Evolutionary conservation across 2,888 invertebrate genomes (phyloP).

Genomic region (Tenthredo amoena): DNA sequence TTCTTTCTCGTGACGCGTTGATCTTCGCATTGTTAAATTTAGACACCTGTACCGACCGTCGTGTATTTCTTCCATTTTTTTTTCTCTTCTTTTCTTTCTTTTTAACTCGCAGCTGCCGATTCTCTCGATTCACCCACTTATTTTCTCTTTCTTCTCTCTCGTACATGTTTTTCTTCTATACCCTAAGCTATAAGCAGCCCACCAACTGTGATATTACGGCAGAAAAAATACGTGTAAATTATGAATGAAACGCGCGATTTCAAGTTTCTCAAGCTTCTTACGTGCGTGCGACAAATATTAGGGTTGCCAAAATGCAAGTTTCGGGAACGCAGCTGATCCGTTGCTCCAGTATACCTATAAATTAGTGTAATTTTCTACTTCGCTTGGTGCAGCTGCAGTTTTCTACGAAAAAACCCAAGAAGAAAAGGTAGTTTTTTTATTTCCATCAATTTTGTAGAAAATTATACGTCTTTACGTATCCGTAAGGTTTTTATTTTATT

Average conservation of each 20-base stretch:
- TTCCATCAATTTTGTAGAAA: neutral
- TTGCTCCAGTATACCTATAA: neutral
- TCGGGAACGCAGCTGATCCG: neutral
- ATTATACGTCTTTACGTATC: neutral
- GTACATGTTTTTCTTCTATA: neutral
- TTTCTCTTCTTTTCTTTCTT: neutral
- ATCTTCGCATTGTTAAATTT: neutral
- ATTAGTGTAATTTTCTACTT: slow-evolving; percentile 20
- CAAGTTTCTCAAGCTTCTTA: neutral
- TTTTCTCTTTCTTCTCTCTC: neutral
- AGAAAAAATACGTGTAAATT: neutral
- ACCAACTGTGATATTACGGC: neutral
- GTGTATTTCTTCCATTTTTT: neutral
- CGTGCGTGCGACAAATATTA: slow-evolving; percentile 25
- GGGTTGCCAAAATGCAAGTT: slow-evolving; percentile 21
- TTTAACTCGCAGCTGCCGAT: neutral
- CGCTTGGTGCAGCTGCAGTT: neutral
- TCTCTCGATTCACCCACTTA: slow-evolving; percentile 6
- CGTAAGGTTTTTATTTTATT: neutral
- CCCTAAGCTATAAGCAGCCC: neutral
- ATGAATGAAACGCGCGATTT: neutral
- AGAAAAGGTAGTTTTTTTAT: neutral
- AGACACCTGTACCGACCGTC: neutral
- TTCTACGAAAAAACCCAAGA: neutral
- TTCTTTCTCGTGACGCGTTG: neutral